Conservation (phyloP, 2,888 invertebrate genomes). For the Drosophila hamatofila region DNA sequence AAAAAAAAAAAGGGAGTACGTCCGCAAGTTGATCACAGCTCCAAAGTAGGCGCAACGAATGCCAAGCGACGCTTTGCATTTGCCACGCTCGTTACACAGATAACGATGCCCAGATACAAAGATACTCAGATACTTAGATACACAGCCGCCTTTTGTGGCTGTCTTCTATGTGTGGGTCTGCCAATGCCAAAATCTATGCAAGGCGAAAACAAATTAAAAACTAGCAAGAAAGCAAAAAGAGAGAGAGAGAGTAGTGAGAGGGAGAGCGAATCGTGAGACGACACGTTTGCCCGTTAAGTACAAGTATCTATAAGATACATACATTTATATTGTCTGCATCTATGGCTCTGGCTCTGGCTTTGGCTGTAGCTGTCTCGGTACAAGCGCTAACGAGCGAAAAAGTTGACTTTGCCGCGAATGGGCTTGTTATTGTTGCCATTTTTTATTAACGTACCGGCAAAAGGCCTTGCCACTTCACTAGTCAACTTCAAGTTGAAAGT, state of each 20-base stretch:
- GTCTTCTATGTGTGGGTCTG: slow-evolving; percentile 40
- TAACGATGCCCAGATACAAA: slow-evolving; percentile 32
- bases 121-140: slow-evolving; percentile 27
- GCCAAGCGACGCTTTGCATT: slow-evolving; percentile 61
- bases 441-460: slow-evolving; percentile 52
- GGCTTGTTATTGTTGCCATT: slow-evolving; percentile 42
- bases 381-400: slow-evolving; percentile 58
- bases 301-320: slow-evolving; percentile 58
- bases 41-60: slow-evolving; percentile 64
- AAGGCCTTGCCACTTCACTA: slow-evolving; percentile 64
- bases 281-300: slow-evolving; percentile 58
- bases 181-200: slow-evolving; percentile 57
- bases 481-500: slow-evolving; percentile 75
- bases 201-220: slow-evolving; percentile 49
- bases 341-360: neutral
- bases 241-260: slow-evolving; percentile 6
- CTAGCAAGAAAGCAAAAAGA: slow-evolving; percentile 23
- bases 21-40: slow-evolving; percentile 32
- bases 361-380: slow-evolving; percentile 25
- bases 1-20: slow-evolving; percentile 31
- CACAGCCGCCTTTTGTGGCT: slow-evolving; percentile 22
- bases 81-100: slow-evolving; percentile 60
- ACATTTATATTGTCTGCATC: slow-evolving; percentile 22
- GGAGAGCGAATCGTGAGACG: slow-evolving; percentile 31
- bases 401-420: slow-evolving; percentile 54